Evolutionary conservation across 2,888 invertebrate species (phyloP), one percentile per base, ranked within the genome.

Genomic region (Campoplex capitator): DNA sequence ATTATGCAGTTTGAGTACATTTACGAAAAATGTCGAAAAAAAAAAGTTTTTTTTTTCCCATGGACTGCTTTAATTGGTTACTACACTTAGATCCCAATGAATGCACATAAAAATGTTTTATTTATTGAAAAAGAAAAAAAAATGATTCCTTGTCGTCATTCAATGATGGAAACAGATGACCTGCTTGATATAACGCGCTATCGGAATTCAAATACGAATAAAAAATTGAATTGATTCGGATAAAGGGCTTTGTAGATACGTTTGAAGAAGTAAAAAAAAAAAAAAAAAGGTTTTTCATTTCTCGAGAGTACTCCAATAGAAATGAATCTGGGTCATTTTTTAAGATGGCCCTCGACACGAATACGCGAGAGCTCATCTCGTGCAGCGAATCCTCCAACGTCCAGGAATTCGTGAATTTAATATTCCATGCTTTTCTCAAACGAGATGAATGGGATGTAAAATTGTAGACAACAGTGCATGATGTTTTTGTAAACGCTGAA

Each of bases 291-390:
- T n/a, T 56, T 62, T 71, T 9, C 71, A 77, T 77, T 68, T 77
- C 54, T 77, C 65, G 38, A 71, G 80, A 80, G 80, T 42, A 71
- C 80, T 80, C 48, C 45, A 70, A 71, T 58, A 48, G 71, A 80
- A 80, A 71, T 71, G 71, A 80, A 80, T 80, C 80, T 80, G 35
- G 80, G 80, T 80, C 80, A 80, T 62, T 68, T 78, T 68, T 56
- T 28, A 68, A 78, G 77, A 42, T 38, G 54, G 9, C 56, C 18
- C 78, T 77, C 48, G 65, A 77, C 65, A 48, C 18, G 65, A 67
- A 51, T 56, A 56, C 62, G 71, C 71, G 48, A 80, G 80, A 62
- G 48, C 42, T 51, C n/a, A 71, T 58, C 18, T 16, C 18, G 54
- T 56, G 23, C 67, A 51, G 51, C 18, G n/a, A 56, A 28, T 28